A percentile compares a stretch with the other conserved stretches of the same genome.
Conservation (phyloP, 2,113 vertebrate genomes). For the Lophura nycthemera region DNA sequence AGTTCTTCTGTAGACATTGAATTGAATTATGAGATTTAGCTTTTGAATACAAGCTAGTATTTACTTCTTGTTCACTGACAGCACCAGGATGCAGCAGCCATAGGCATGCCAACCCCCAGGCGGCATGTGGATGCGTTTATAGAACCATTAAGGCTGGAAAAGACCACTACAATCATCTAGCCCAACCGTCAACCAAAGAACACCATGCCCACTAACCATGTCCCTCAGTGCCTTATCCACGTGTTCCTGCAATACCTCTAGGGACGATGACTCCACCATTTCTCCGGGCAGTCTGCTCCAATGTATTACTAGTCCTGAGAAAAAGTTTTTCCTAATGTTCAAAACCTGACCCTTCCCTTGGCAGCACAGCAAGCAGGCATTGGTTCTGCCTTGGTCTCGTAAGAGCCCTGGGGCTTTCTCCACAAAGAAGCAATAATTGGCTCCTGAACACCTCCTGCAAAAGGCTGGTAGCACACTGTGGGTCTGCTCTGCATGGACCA, state of each 20-base stretch:
- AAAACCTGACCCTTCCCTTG: not conserved
- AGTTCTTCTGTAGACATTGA: not conserved
- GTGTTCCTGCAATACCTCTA: no score
- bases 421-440: not conserved
- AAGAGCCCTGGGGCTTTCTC: not conserved
- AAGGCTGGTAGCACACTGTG: fast-evolving
- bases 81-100: not conserved
- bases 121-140: not conserved
- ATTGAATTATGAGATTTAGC: not conserved
- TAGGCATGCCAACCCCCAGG: not conserved
- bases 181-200: no score
- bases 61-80: not conserved
- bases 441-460: not conserved
- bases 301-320: no score
- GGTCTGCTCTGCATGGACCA: not conserved
- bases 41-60: not conserved
- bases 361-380: fast-evolving
- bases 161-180: no score
- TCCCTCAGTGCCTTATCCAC: no score
- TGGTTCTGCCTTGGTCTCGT: not conserved
- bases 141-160: no score
- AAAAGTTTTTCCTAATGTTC: no score
- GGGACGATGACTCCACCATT: no score
- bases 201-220: no score
- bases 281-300: no score